Conservation (phyloP, 2,888 invertebrate species). For the Cosmia pyralina region DNA sequence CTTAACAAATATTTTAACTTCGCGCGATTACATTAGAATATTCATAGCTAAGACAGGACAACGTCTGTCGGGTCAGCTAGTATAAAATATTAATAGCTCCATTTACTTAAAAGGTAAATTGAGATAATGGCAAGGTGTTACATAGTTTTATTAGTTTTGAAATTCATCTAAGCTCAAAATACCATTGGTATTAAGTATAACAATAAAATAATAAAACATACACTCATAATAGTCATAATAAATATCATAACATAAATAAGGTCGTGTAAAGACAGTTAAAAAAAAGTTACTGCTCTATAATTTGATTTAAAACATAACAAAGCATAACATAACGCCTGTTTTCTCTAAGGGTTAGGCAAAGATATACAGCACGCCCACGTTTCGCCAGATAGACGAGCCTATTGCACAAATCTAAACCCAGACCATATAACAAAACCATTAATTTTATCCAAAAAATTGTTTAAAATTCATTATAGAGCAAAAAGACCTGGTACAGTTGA, state of each 20-base stretch:
- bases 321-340: not conserved
- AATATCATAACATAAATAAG: conserved; percentile 18
- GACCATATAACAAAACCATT: not conserved
- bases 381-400: not conserved
- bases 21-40: no score
- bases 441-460: not conserved
- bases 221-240: not conserved
- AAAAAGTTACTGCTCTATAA: not conserved
- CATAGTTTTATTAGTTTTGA: not conserved
- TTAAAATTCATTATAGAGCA: conserved; percentile 1
- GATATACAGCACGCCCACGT: not conserved
- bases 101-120: conserved; percentile 9
- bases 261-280: conserved; percentile 20
- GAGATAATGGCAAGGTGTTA: conserved; percentile 20
- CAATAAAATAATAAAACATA: conserved; percentile 7
- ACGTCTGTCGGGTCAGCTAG: no score
- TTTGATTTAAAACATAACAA: not conserved
- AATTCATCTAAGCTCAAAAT: conserved; percentile 12
- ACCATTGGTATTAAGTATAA: conserved; percentile 24
- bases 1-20: no score
- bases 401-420: no score
- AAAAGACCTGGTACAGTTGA: conserved; percentile 1
- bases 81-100: not conserved
- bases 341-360: not conserved
- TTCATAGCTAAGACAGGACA: no score